Evolutionary conservation across 1,140 invertebrate genomes (phyloP), one percentile per base, ranked within the genome.

Genomic region (Scaptodrosophila lebanonensis): DNA sequence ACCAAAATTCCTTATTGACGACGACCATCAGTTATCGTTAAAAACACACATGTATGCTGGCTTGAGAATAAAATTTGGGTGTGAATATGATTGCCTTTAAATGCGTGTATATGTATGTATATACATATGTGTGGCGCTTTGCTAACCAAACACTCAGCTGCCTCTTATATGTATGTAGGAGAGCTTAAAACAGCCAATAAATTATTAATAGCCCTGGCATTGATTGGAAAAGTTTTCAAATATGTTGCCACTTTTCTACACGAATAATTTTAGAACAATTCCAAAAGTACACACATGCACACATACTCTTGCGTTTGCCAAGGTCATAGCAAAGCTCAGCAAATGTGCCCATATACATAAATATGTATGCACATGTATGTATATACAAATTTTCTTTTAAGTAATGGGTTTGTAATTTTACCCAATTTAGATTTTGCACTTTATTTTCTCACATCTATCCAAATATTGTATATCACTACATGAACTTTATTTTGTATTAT

Each of bases 231-330:
- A 82, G 56, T 82, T 82, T 82, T 82, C 75, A 82, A 82, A 82
- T 82, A 82, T 82, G 75, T 82, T 82, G 75, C 76, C 75, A 82
- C 69, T 82, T 82, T 82, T 82, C 75, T 82, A 82, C 75, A 82
- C 75, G 75, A 82, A 82, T 82, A 82, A 82, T 82, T 82, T 82
- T 69, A 60, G 57, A 79, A 65, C 44, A 69, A 75, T 79, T 75
- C 70, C 33, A 49, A 56, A 65, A 61, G 63, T 57, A 53, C 22
- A 47, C 44, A 36, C 49, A 56, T 39, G 44, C 30, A 57, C 33
- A 63, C 27, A 20, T 35, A 47, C 48, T n/a, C n/a, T n/a, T n/a
- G n/a, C n/a, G n/a, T n/a, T n/a, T n/a, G 22, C 22, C 3, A 4
- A 8, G 8, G 5, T 8, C 12, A 33, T 25, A 25, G 8, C 8